Conservation (phyloP, 2,797 vertebrate genomes). For the Sebastes steindachneri region DNA sequence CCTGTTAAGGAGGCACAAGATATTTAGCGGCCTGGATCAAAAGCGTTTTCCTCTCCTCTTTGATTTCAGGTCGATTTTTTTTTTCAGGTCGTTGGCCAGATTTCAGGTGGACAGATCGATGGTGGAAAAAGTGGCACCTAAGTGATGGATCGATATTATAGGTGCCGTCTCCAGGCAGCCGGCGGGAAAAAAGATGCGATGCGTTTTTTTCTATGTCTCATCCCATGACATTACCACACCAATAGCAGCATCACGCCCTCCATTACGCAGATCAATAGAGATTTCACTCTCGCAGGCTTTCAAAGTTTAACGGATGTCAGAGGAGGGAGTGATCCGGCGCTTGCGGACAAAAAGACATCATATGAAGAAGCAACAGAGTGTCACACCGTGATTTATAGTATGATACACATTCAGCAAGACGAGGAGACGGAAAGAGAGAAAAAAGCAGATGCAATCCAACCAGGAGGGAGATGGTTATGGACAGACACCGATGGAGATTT, state of each 20-base stretch:
- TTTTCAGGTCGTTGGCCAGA: constrained; percentile 25
- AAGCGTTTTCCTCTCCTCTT: constrained; percentile 22
- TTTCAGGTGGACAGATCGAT: constrained; percentile 59
- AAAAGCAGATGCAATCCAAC: constrained; percentile 57
- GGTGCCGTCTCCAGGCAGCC: constrained; percentile 36
- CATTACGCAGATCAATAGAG: constrained; percentile 68
- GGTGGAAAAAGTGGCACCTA: constrained; percentile 53
- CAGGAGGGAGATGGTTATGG: constrained; percentile 49
- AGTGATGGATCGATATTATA: constrained; percentile 67
- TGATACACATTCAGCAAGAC: neutral
- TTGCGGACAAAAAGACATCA: neutral
- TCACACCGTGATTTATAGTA: constrained; percentile 29
- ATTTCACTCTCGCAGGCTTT: constrained; percentile 36
- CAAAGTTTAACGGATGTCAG: constrained; percentile 39
- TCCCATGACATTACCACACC: constrained; percentile 59
- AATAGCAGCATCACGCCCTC: constrained; percentile 42
- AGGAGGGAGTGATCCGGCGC: neutral
- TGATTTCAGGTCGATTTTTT: constrained; percentile 46
- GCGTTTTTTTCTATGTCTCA: constrained; percentile 18
- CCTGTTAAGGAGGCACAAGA: constrained; percentile 29
- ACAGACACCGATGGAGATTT: constrained; percentile 65
- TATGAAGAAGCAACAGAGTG: neutral
- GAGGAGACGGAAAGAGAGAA: neutral
- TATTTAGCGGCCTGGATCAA: constrained; percentile 53
- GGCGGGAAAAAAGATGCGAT: constrained; percentile 2